Evolutionary conservation across 2,797 vertebrate genomes (phyloP).

Genomic region (Echiichthys vipera): DNA sequence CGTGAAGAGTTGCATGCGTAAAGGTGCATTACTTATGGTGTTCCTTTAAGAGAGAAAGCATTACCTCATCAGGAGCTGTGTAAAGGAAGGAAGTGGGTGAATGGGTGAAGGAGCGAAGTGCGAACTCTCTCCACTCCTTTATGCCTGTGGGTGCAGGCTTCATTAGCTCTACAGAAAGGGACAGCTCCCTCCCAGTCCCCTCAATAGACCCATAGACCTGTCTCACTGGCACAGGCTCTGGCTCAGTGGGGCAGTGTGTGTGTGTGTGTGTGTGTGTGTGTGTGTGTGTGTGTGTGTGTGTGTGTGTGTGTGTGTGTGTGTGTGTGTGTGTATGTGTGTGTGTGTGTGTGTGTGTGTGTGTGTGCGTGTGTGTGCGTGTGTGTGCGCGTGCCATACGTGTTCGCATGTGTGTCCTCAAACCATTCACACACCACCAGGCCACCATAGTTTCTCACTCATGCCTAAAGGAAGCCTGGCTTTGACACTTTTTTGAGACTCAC

Average conservation of each 20-base stretch:
- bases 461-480: conserved; percentile 78
- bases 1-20: conserved; percentile 29
- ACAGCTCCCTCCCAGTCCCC: conserved; percentile 67
- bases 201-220: conserved; percentile 83
- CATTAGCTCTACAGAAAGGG: conserved; percentile 84
- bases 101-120: conserved; percentile 74
- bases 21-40: conserved; percentile 56
- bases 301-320: conserved; percentile 35
- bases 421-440: conserved; percentile 62
- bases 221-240: conserved; percentile 67
- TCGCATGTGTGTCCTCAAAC: conserved; percentile 44
- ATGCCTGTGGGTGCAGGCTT: conserved; percentile 81
- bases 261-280: conserved; percentile 38
- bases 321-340: conserved; percentile 22
- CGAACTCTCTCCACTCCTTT: conserved; percentile 79
- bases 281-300: conserved; percentile 38
- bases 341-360: conserved; percentile 27
- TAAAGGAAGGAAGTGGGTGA: conserved; percentile 79
- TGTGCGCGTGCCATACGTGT: conserved; percentile 21
- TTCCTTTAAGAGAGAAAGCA: conserved; percentile 77
- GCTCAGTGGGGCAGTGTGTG: conserved; percentile 54
- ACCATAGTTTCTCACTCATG: conserved; percentile 79
- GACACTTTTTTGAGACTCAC: conserved; percentile 70
- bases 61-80: conserved; percentile 76
- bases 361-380: conserved; percentile 22